phyloP scores from a whole-genome alignment of 1,140 invertebrate species.

The Drosophila sulfurigaster region DNA sequence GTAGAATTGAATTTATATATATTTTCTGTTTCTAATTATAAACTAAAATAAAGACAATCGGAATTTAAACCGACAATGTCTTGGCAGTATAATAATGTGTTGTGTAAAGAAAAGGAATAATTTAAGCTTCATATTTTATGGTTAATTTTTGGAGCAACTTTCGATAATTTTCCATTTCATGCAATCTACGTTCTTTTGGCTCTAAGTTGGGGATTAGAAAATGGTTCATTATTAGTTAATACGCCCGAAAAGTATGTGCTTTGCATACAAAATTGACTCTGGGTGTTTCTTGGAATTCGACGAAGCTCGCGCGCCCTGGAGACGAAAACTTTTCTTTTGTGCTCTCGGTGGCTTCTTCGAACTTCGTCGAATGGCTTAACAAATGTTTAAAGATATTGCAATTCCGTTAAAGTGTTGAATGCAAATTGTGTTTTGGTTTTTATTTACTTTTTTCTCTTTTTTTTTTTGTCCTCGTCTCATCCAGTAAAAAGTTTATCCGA shows the following conservation, averaged over 20 bases:
- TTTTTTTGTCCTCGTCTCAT: too few species aligned
- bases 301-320: neutral
- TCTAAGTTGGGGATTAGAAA: neutral
- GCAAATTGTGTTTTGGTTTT: constrained; percentile 17
- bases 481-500: constrained; percentile 38
- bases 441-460: neutral
- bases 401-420: constrained; percentile 12
- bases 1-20: too few species aligned
- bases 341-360: neutral
- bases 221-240: constrained; percentile 10
- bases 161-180: neutral
- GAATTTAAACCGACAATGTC: too few species aligned
- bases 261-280: constrained; percentile 8
- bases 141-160: neutral
- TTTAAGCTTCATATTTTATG: too few species aligned
- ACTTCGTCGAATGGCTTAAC: neutral
- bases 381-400: constrained; percentile 8
- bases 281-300: neutral
- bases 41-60: too few species aligned
- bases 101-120: too few species aligned
- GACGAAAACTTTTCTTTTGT: constrained; percentile 15
- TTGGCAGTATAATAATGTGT: too few species aligned
- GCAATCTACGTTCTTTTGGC: neutral
- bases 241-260: neutral
- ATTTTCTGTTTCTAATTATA: too few species aligned